Base-by-base conservation (phyloP, 2,888 invertebrate species). In the Corythucha ciliata region DNA sequence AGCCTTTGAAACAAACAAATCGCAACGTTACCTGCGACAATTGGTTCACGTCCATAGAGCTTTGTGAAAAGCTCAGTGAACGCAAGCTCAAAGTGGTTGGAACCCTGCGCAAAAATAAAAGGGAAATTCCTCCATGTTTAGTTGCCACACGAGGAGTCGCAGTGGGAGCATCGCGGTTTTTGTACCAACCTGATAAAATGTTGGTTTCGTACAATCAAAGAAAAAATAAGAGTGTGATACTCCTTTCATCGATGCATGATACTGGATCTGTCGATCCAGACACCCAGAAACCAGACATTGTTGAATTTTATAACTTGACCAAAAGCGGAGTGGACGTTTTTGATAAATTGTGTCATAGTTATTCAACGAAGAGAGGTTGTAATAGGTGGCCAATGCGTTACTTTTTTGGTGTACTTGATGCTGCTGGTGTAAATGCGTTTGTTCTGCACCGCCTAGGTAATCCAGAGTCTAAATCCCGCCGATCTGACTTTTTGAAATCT, bases 111-210 rank as follows among this genome's bases (percentile, higher is more conserved):
- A 55, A 55, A 41, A 57, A 64, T 49, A 65, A 64, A 56, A 46
- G 53, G 34, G 61, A 64, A 53, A 58, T 65, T 42, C 66, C 65
- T 22, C 20, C 46, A 47, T 62, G 60, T 3, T 2, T 46, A 8
- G 6, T 46, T 16, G 18, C 36, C 2, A 20, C 34, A 2, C 3
- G n/a, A n/a, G 33, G 21, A 4, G 12, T 45, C 29, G 16, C 29
- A 45, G 18, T 33, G 29, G 33, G 29, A 33, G n/a, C 34, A 12
- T 46, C 34, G 16, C 2, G 47, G 10, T 52, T 52, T 26, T 24
- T 52, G 12, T 52, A 47, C 25, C 47, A 47, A 24, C 47, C 47
- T 6, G 46, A 45, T 33, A 40, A 46, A 42, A 36, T n/a, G 33
- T 20, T 48, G 25, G 37, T 48, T 3, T 37, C 48, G 3, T 48